Evolutionary conservation across 2,797 vertebrate genomes (phyloP).

Genomic region (Tenualosa thibaudeaui): DNA sequence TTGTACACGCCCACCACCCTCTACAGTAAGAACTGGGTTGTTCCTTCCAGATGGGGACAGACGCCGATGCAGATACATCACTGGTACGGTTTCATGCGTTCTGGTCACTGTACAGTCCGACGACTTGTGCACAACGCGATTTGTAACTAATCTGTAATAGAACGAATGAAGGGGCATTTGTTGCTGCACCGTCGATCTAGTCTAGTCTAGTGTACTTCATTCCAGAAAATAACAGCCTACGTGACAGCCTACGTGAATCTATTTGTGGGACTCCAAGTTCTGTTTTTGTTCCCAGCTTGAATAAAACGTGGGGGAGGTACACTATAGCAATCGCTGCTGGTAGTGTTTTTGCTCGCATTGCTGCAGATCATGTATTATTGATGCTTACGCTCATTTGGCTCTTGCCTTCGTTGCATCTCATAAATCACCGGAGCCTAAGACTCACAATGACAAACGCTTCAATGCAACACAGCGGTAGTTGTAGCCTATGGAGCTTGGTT

Average conservation of each 20-base stretch:
- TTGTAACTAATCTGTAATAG: too few species aligned
- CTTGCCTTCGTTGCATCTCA: neutral
- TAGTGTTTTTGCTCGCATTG: neutral
- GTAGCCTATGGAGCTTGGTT: too few species aligned
- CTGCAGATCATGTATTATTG: neutral
- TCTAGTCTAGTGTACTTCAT: too few species aligned
- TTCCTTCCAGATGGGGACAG: slow-evolving; percentile 6
- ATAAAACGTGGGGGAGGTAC: neutral
- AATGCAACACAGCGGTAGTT: neutral
- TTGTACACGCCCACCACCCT: slow-evolving; percentile 55
- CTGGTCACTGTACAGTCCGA: neutral
- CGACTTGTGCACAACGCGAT: too few species aligned
- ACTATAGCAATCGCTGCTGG: neutral
- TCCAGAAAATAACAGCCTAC: neutral
- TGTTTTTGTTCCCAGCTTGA: too few species aligned
- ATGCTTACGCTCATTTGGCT: neutral
- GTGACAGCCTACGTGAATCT: neutral
- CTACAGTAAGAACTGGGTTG: slow-evolving; percentile 29
- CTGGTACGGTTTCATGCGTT: neutral
- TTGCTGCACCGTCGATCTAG: neutral
- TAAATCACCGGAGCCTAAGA: neutral
- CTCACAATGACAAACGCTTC: neutral
- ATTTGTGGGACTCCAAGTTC: neutral
- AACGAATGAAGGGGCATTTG: neutral
- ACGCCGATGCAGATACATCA: neutral